phyloP scores from a whole-genome alignment of 2,113 vertebrate species.

The Haplochromis burtoni region DNA sequence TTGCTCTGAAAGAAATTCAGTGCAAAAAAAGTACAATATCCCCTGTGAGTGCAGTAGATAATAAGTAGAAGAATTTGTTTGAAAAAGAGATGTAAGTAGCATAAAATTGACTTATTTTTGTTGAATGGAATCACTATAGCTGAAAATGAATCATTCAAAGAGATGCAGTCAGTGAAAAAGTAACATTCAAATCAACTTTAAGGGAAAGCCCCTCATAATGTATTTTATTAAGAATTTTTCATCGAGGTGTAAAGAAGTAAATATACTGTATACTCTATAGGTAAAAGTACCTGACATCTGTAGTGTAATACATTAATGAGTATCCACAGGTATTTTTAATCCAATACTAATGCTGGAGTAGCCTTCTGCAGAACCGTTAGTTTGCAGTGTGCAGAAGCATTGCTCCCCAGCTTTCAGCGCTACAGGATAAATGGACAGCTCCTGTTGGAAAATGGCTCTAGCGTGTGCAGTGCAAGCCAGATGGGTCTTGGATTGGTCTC shows the following conservation, averaged over 20 bases:
- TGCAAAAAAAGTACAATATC: neutral
- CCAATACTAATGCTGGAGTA: neutral
- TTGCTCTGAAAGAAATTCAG: neutral
- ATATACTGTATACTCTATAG: neutral
- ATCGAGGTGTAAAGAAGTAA: neutral
- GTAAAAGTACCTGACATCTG: neutral
- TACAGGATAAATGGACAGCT: slow-evolving; percentile 15
- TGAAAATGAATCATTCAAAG: neutral
- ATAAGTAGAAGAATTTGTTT: neutral
- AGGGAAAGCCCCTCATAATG: neutral
- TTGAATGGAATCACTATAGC: neutral
- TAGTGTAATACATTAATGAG: neutral
- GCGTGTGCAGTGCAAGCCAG: slow-evolving; percentile 20
- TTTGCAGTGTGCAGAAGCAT: neutral
- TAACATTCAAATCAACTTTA: neutral
- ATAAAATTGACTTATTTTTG: neutral
- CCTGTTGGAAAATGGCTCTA: neutral
- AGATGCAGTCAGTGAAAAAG: neutral
- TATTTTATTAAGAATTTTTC: neutral
- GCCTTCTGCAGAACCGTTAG: neutral
- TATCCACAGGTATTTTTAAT: neutral
- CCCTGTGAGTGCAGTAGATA: neutral
- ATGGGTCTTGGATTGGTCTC: slow-evolving; percentile 54
- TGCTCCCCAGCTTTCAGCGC: slow-evolving; percentile 23
- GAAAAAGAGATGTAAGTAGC: neutral